A percentile compares a stretch with the other conserved stretches of the same genome.
Conservation (phyloP, 2,888 invertebrate genomes). For the Epistrophella euchroma region DNA sequence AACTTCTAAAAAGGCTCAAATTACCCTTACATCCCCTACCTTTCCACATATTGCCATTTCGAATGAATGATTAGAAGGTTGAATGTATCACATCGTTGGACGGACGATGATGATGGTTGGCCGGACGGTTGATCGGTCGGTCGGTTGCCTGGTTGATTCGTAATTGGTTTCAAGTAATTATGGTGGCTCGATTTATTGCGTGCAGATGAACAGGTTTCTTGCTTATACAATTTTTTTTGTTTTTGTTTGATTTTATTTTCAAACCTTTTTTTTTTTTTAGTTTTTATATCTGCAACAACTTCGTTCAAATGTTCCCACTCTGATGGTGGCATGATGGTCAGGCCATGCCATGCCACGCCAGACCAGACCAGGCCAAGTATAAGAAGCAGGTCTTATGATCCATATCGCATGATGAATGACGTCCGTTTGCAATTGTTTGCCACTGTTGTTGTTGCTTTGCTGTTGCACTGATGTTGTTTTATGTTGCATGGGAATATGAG, state of each 20-base stretch:
- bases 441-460: slow-evolving; percentile 3
- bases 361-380: slow-evolving; percentile 18
- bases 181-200: slow-evolving; percentile 71
- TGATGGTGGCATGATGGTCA: slow-evolving; percentile 29
- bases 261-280: not conserved
- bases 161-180: slow-evolving; percentile 74
- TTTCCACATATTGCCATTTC: slow-evolving; percentile 62
- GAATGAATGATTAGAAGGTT: slow-evolving; percentile 68
- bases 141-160: slow-evolving; percentile 50
- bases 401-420: slow-evolving; percentile 73
- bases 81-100: slow-evolving; percentile 60
- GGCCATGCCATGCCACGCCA: not conserved
- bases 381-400: slow-evolving; percentile 65
- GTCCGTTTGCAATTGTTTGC: slow-evolving; percentile 70
- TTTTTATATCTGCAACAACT: slow-evolving; percentile 26
- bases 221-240: not conserved
- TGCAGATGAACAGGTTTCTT: slow-evolving; percentile 73
- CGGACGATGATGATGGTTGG: slow-evolving; percentile 3
- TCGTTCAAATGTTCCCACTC: slow-evolving; percentile 15
- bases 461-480: not conserved
- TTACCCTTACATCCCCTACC: slow-evolving; percentile 15
- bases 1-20: not conserved
- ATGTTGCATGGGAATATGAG: slow-evolving; percentile 49
- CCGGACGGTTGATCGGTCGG: slow-evolving; percentile 21
- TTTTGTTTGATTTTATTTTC: not conserved